These are phyloP conservation scores for Otolemur garnettii DNA, from an alignment of 2,113 vertebrate genomes.

Conservation along the genomic window DNA sequence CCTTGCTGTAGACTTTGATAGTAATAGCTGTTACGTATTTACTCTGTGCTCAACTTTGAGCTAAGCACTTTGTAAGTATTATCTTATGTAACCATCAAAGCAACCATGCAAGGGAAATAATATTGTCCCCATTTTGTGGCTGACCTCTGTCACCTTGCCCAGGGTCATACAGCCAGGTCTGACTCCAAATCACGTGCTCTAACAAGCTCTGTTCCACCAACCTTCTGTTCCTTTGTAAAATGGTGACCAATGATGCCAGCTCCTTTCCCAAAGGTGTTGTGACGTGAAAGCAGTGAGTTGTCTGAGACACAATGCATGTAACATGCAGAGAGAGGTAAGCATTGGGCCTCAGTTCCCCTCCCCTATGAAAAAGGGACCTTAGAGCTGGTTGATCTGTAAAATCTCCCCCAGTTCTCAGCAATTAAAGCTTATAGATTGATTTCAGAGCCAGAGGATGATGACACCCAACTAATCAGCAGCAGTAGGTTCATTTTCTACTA, in stretches of 20 bases:
- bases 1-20: neutral
- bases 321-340: neutral
- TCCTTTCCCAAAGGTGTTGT: neutral
- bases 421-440: neutral
- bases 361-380: neutral
- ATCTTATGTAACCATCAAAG: neutral
- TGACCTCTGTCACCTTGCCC: neutral
- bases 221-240: neutral
- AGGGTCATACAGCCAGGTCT: neutral
- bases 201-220: neutral
- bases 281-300: neutral
- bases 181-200: neutral
- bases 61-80: neutral
- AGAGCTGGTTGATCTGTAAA: neutral
- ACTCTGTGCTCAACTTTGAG: neutral
- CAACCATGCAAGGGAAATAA: neutral
- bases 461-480: neutral
- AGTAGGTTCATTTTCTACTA: constrained; percentile 21
- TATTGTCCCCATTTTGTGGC: neutral
- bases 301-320: neutral
- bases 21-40: neutral
- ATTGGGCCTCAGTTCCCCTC: neutral
- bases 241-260: neutral
- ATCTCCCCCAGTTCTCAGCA: neutral
- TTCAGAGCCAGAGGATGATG: neutral